Evolutionary conservation across 2,113 vertebrate genomes (phyloP), one percentile per base, ranked within the genome.

Genomic region (Rousettus leschenaultii): DNA sequence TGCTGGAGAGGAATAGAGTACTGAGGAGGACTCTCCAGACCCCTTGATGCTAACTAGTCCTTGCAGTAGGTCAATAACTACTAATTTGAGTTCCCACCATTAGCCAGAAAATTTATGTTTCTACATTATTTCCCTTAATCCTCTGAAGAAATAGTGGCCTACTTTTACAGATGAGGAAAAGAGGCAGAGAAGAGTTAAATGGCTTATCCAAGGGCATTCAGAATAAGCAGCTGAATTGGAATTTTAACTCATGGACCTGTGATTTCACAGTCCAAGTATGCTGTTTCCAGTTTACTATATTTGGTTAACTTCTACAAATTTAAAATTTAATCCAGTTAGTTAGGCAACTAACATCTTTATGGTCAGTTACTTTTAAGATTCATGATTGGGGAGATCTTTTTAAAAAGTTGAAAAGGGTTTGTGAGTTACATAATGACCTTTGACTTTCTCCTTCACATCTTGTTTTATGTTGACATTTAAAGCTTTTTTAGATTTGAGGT

Each of bases 171-270:
- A 24, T 68, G 30, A 38, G 38, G 65, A 68, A 43, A 91, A 9
- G 22, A 92, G 66, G 16, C 18, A 88, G 38, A 94, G 73, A 83
- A 79, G n/a, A 95, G 57, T 85, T 79, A 93, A 89, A n/a, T 86
- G 57, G 40, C 80, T 75, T 86, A 10, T 63, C 35, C 18, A 87
- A 22, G n/a, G 22, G 75, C 75, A 65, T 92, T 91, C 26, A 61
- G 80, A 82, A 30, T 73, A 93, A 94, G 45, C 40, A 48, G 16
- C 22, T 70, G 71, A 88, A 59, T 77, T 96, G 91, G 84, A 75
- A 80, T 92, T 96, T 93, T 89, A 94, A 89, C 71, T 95, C 40
- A 63, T 63, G 66, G 48, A 35, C 66, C 73, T 86, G 14, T 75
- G 63, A 86, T 75, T 89, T 91, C 66, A 84, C 16, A 63, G 65